Conservation (phyloP, 2,888 invertebrate species). For the Trissonchulus latispiculum region DNA sequence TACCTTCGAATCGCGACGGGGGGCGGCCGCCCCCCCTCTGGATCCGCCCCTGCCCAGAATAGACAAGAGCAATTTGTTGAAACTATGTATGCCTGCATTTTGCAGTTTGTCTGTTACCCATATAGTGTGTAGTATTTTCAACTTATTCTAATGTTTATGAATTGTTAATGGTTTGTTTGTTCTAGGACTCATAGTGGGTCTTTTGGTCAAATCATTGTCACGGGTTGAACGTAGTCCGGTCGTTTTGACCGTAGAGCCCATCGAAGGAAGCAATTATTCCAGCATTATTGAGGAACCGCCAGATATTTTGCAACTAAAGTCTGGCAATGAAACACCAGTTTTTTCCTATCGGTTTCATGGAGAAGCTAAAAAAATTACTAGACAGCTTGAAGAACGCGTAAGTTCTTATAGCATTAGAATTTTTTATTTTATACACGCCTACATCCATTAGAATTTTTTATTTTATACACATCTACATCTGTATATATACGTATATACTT, state of each 20-base stretch:
- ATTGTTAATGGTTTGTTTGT: conserved; percentile 70
- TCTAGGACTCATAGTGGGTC: conserved; percentile 12
- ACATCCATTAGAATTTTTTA: no score
- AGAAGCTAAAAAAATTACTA: not conserved
- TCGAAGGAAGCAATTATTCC: not conserved
- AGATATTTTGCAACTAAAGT: not conserved
- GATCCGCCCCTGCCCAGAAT: no score
- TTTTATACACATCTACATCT: no score
- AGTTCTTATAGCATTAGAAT: not conserved
- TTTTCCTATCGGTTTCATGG: not conserved
- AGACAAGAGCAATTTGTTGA: no score
- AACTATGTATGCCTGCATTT: no score
- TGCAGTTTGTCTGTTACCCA: no score
- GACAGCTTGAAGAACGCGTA: not conserved
- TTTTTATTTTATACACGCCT: no score
- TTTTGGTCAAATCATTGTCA: not conserved
- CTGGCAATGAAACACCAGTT: not conserved
- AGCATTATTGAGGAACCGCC: not conserved
- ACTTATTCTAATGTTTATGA: no score
- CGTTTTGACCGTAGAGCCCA: not conserved
- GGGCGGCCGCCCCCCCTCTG: no score
- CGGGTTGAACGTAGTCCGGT: not conserved
- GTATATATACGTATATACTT: no score
- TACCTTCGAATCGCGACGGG: no score
- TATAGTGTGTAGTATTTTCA: no score